Conservation (phyloP, 92 coral and sea anemone species). For the Ricordea florida region DNA sequence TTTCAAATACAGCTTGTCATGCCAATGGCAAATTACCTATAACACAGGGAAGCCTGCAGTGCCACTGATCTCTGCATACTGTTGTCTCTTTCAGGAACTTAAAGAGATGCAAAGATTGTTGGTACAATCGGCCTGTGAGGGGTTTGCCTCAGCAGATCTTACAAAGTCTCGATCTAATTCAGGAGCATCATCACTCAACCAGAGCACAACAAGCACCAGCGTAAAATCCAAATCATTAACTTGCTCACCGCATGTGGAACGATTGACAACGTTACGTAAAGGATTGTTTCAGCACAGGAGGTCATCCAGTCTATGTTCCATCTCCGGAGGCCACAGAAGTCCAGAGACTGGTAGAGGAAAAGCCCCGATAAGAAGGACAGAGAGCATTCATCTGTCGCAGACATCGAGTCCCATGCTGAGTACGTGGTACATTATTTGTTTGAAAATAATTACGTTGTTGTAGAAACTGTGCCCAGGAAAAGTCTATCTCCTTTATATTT, state of each 20-base stretch:
- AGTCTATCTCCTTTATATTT: too few relatives aligned
- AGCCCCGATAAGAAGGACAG: conserved; percentile 55
- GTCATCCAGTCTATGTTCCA: conserved; percentile 81
- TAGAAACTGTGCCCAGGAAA: too few relatives aligned
- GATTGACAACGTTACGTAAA: conserved; percentile 46
- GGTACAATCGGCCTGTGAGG: conserved; percentile 98
- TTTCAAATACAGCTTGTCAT: too few relatives aligned
- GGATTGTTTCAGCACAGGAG: conserved; percentile 49
- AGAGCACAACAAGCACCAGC: conserved; percentile 35
- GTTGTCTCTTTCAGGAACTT: conserved; percentile 60
- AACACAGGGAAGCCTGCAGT: too few relatives aligned
- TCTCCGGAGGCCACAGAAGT: conserved; percentile 68
- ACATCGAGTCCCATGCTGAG: conserved; percentile 73
- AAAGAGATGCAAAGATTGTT: conserved; percentile 96
- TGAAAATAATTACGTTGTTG: too few relatives aligned
- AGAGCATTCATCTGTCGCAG: conserved; percentile 69
- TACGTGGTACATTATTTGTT: too few relatives aligned
- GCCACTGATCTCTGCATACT: too few relatives aligned
- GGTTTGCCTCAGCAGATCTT: conserved; percentile 86
- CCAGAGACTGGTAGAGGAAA: conserved; percentile 41
- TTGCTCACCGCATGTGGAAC: conserved; percentile 62
- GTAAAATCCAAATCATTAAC: conserved; percentile 44
- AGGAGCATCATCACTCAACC: conserved; percentile 72
- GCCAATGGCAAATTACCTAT: too few relatives aligned
- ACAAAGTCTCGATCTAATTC: conserved; percentile 95